Percentiles rank a stretch among this genome's conserved stretches.
phyloP scores from a whole-genome alignment of 1,140 invertebrate species.

The Apis laboriosa region DNA sequence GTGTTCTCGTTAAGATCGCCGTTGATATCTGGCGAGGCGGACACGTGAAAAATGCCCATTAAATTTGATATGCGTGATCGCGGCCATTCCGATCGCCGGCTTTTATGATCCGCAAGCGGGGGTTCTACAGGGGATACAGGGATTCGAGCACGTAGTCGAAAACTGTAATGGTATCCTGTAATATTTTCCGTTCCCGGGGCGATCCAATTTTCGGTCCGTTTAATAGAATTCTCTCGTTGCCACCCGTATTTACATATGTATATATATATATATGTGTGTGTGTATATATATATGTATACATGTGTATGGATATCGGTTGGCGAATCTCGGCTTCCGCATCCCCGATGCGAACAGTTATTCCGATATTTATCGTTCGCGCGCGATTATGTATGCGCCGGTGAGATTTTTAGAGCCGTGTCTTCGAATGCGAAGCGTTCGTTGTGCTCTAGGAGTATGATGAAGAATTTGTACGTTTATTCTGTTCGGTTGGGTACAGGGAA shows the following conservation, averaged over 20 bases:
- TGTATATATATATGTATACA: neutral
- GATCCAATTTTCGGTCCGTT: conserved; percentile 43
- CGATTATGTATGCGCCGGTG: conserved; percentile 11
- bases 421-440: neutral
- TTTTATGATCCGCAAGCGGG: neutral
- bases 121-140: neutral
- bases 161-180: conserved; percentile 33
- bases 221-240: conserved; percentile 45
- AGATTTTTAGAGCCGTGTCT: neutral
- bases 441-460: no score
- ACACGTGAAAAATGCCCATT: conserved; percentile 41
- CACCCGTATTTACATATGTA: conserved; percentile 21
- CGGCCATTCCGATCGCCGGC: conserved; percentile 14
- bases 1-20: conserved; percentile 45
- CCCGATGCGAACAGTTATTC: conserved; percentile 18
- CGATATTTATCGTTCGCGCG: conserved; percentile 38
- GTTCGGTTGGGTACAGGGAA: no score
- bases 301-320: conserved; percentile 31
- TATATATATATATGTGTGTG: conserved; percentile 7
- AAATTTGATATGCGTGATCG: conserved; percentile 47
- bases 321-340: conserved; percentile 28
- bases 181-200: conserved; percentile 42
- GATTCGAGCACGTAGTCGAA: neutral
- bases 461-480: no score
- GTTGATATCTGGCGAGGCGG: conserved; percentile 11